These are phyloP conservation scores for Leuciscus waleckii DNA, from an alignment of 2,797 vertebrate species.

Conservation along the genomic window DNA sequence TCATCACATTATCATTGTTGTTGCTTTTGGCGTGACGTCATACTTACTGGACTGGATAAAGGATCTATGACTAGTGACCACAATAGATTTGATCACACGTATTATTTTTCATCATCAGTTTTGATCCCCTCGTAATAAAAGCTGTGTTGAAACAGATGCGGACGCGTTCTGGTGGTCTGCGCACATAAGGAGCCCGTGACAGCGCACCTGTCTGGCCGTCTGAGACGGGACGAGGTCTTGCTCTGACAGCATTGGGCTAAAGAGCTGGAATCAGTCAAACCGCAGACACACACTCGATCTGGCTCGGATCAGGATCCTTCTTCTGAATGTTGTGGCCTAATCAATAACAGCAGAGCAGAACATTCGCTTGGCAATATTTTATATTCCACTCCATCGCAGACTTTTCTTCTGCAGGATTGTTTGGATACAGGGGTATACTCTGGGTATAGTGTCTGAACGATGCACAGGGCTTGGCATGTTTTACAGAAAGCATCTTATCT, in stretches of 20 bases:
- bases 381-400: slow-evolving; percentile 5
- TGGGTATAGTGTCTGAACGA: not conserved
- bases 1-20: not conserved
- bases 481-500: not conserved
- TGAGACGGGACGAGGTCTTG: slow-evolving; percentile 28
- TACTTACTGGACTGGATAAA: not conserved
- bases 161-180: not conserved
- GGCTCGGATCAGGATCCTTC: not conserved
- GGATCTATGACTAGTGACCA: not conserved
- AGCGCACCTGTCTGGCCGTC: slow-evolving; percentile 71
- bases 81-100: not conserved
- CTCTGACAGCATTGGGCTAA: slow-evolving; percentile 30
- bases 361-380: slow-evolving; percentile 3
- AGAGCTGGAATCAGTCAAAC: slow-evolving; percentile 45
- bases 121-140: not conserved
- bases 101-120: slow-evolving; percentile 6
- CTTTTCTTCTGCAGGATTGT: not conserved
- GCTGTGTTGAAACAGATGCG: not conserved
- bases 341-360: slow-evolving; percentile 3
- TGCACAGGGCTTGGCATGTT: not conserved
- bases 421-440: not conserved
- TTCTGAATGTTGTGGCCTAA: not conserved
- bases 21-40: not conserved
- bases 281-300: slow-evolving; percentile 29
- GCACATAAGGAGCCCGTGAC: slow-evolving; percentile 64